Base-by-base conservation (phyloP, 1,140 invertebrate species). In the Eumeta japonica region DNA sequence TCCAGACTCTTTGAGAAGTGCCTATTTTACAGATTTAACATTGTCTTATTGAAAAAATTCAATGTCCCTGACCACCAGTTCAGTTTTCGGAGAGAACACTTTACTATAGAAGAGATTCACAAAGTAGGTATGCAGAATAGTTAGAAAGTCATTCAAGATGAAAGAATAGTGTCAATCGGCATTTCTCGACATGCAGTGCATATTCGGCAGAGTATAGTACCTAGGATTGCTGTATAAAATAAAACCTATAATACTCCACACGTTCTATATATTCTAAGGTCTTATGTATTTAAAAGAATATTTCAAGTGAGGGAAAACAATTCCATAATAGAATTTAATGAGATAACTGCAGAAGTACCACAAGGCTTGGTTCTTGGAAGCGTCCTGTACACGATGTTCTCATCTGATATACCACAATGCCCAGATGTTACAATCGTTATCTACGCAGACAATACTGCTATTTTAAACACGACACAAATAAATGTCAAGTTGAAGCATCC, bases 401-500 rank as follows among this genome's bases (percentile, higher is more conserved):
- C 37, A 11, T 16, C 37, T 2, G 37, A 38, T 29, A 3, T 38
- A 12, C 37, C 37, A 18, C 10, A 30, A 12, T 13, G 10, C 3
- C n/a, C 13, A 9, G 28, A 14, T 19, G 37, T 38, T 1, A 31
- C 16, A 3, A 38, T n/a, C 10, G 37, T 29, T 7, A 38, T 29
- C 9, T 38, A 29, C 19, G 37, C 37, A 3, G 37, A 38, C 16
- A 29, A 38, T 20, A 31, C 37, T 7, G 36, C 36, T 9, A 3
- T 28, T 16, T 28, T 37, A 9, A n/a, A n/a, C n/a, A n/a, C n/a
- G 24, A 24, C 17, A 28, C 16, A 11, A n/a, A 28, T 13, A 30
- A 15, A 30, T 10, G 31, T 18, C 28, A 28, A 2, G n/a, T 10
- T 3, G 10, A 2, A 13, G 37, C 37, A 30, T 19, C 37, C 7